Percentiles rank a stretch among this genome's conserved stretches.
Evolutionary conservation across 2,113 vertebrate genomes (phyloP).

Genomic region (Crotalus horridus): DNA sequence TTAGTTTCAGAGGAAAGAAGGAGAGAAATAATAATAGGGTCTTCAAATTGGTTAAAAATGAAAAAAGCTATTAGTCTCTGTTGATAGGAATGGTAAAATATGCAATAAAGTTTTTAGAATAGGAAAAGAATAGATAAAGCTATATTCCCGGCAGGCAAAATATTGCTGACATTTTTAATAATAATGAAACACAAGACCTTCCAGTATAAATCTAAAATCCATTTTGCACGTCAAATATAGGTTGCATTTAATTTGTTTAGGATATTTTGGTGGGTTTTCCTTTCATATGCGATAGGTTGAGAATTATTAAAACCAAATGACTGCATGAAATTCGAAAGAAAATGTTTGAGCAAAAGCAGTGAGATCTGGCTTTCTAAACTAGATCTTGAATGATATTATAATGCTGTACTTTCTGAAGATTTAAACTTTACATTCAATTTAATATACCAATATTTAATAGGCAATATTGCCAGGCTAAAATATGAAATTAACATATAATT

Average conservation of each 20-base stretch:
- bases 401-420: conserved; percentile 1
- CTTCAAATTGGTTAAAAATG: conserved; percentile 29
- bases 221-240: conserved; percentile 64
- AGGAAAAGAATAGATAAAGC: conserved; percentile 54
- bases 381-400: conserved; percentile 36
- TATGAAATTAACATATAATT: conserved; percentile 26
- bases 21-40: conserved; percentile 29
- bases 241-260: conserved; percentile 65
- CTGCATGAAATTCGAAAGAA: conserved; percentile 29
- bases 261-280: conserved; percentile 53
- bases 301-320: conserved; percentile 50
- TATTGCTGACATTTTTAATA: conserved; percentile 68
- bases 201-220: conserved; percentile 56
- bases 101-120: conserved; percentile 36
- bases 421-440: conserved; percentile 40
- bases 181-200: conserved; percentile 60
- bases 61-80: conserved; percentile 5
- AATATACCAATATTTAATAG: conserved; percentile 34
- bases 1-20: conserved; percentile 16
- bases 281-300: conserved; percentile 50
- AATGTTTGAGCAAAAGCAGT: conserved; percentile 6
- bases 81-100: conserved; percentile 47
- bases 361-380: conserved; percentile 35
- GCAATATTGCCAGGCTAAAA: neutral
- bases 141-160: conserved; percentile 55